These are phyloP conservation scores for Venturia canescens DNA, from an alignment of 1,140 invertebrate genomes.

Conservation along the genomic window DNA sequence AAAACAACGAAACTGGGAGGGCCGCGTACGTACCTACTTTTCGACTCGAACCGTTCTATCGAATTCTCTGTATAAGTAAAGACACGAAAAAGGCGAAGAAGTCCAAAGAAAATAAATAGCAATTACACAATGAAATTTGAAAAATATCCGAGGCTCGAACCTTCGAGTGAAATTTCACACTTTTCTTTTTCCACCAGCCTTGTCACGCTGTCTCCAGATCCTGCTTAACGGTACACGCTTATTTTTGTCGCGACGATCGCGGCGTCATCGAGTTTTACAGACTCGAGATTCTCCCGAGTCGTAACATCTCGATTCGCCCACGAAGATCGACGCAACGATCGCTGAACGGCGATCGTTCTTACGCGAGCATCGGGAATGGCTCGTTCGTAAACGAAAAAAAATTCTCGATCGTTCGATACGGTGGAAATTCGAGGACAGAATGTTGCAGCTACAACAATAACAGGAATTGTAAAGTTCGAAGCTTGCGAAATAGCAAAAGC, in stretches of 20 bases:
- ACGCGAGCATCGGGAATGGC: too few relatives aligned
- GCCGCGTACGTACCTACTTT: not conserved
- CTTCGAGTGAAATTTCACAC: constrained; percentile 32
- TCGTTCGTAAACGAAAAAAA: too few relatives aligned
- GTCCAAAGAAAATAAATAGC: not conserved
- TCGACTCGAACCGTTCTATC: not conserved
- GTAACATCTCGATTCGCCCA: not conserved
- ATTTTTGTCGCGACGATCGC: not conserved
- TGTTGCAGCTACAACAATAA: too few relatives aligned
- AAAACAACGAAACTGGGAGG: constrained; percentile 16
- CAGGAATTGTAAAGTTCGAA: too few relatives aligned
- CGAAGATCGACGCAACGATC: not conserved
- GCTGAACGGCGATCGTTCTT: not conserved
- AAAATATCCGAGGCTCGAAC: constrained; percentile 23
- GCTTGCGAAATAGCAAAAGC: too few relatives aligned
- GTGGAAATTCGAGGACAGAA: too few relatives aligned
- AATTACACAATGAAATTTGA: not conserved
- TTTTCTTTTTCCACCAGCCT: not conserved
- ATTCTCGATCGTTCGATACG: too few relatives aligned
- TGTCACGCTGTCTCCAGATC: not conserved
- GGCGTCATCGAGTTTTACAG: not conserved
- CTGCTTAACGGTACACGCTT: constrained; percentile 1
- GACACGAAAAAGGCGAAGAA: not conserved
- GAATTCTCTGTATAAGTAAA: not conserved
- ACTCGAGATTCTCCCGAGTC: not conserved